Conservation (phyloP, 2,888 invertebrate species). For the Drosophila monieri region DNA sequence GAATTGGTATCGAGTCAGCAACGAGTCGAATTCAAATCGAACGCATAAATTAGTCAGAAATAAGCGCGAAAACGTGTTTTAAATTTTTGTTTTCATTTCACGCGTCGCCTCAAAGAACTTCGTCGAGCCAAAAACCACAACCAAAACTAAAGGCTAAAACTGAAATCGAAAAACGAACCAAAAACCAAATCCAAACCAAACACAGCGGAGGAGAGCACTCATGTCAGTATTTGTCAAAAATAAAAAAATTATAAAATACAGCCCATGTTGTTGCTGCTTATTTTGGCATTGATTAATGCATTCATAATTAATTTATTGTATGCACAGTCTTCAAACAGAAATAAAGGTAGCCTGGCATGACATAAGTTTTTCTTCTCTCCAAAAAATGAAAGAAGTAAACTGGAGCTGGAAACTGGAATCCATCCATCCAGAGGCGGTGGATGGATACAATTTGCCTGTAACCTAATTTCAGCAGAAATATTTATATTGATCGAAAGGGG, state of each 20-base stretch:
- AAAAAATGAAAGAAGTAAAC: conserved; percentile 39
- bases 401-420: conserved; percentile 8
- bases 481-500: conserved; percentile 66
- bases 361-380: conserved; percentile 52
- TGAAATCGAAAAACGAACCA: conserved; percentile 16
- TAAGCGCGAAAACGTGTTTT: conserved; percentile 80
- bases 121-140: conserved; percentile 16
- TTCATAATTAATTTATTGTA: conserved; percentile 81
- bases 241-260: conserved; percentile 7
- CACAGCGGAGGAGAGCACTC: conserved; percentile 65
- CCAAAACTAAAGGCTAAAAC: background rate
- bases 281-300: conserved; percentile 82
- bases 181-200: conserved; percentile 34
- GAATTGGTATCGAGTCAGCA: conserved; percentile 43
- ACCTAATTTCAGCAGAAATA: conserved; percentile 77
- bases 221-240: conserved; percentile 80
- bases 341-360: conserved; percentile 53
- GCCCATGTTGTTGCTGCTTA: conserved; percentile 29
- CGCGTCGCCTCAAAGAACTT: conserved; percentile 41
- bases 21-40: conserved; percentile 64
- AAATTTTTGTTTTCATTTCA: conserved; percentile 78
- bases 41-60: conserved; percentile 78
- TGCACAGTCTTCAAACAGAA: conserved; percentile 34
- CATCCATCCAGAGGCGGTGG: conserved; percentile 2
- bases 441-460: conserved; percentile 66